Base-by-base conservation (phyloP, 2,113 vertebrate species). In the Canis aureus region DNA sequence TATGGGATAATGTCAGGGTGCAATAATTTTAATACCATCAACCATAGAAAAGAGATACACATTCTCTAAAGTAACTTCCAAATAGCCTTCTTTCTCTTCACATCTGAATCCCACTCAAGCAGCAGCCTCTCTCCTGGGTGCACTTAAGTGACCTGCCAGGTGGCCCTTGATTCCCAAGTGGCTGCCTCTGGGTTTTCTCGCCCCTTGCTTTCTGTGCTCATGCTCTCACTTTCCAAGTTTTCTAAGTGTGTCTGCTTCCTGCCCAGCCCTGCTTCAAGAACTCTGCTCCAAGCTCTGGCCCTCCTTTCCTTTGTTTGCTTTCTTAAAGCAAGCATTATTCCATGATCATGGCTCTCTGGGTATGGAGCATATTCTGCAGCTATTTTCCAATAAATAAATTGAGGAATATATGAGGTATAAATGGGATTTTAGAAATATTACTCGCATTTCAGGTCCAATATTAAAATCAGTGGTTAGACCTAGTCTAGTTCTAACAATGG, bases 331-430 rank as follows among this genome's bases (percentile, higher is more conserved):
- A 78, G 27, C 0, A 1, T 35, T n/a, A 15, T 2, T 67, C 60
- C 55, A 64, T 62, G 11, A 12, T 12, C 8, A 22, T 11, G 16
- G 22, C 22, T 73, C 5, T 91, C 55, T 49, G 87, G n/a, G 12
- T 29, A 27, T 12, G 12, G 22, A 57, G 9, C 11, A 1, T n/a
- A 29, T 35, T 64, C 11, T 84, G 64, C 62, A 64, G 55, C 80
- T 86, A 5, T 73, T 86, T 91, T 81, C 82, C 66, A 57, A 43
- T 89, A 57, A 83, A 35, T 53, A 17, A 51, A 69, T 80, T 64
- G 67, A 86, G 62, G 73, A 80, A 49, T 7, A 57, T 53, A 29
- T 73, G 55, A 86, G 15, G 4, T 35, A 57, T 11, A 90, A 62
- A 57, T 3, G 12, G 43, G 25, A 51, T 81, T 87, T 91, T 32